These are phyloP conservation scores for Zoanthus solanderi DNA, from an alignment of 92 coral and sea anemone genomes.

Conservation along the genomic window DNA sequence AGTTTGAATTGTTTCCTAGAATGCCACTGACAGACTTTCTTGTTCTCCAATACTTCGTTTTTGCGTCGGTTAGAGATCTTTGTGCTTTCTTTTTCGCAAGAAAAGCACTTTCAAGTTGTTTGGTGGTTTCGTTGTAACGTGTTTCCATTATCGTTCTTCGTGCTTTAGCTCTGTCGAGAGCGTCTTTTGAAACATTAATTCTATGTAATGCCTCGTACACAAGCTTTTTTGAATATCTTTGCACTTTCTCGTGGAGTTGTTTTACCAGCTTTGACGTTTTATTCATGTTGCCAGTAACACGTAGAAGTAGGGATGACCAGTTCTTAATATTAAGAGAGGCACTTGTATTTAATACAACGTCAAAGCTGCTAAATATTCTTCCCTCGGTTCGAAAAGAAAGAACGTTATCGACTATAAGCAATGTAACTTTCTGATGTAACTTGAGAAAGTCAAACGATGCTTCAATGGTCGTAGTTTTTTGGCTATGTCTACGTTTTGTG, in stretches of 20 bases:
- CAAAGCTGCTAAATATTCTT: slow-evolving; percentile 8
- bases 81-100: slow-evolving; percentile 8
- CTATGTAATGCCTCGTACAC: slow-evolving; percentile 20
- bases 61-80: background rate
- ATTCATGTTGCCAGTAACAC: slow-evolving; percentile 51
- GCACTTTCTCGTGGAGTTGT: slow-evolving; percentile 27
- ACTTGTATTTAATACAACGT: background rate
- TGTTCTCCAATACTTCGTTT: background rate
- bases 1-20: slow-evolving; percentile 22
- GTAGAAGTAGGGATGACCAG: slow-evolving; percentile 41
- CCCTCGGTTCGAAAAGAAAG: slow-evolving; percentile 31
- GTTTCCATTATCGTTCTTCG: slow-evolving; percentile 4
- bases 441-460: slow-evolving; percentile 15
- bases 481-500: slow-evolving; percentile 14
- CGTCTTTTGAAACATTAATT: slow-evolving; percentile 23
- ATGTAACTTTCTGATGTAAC: slow-evolving; percentile 25
- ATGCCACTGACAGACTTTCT: background rate
- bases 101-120: background rate
- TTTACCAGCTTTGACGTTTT: slow-evolving; percentile 53
- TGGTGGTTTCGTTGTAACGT: background rate
- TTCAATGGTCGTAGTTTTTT: slow-evolving; percentile 14
- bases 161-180: slow-evolving; percentile 8
- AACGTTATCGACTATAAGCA: background rate
- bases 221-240: slow-evolving; percentile 31
- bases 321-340: slow-evolving; percentile 22